Percentiles rank a stretch among this genome's conserved stretches.
Evolutionary conservation across 2,888 invertebrate species (phyloP).

Genomic region (Saturnia pavonia): DNA sequence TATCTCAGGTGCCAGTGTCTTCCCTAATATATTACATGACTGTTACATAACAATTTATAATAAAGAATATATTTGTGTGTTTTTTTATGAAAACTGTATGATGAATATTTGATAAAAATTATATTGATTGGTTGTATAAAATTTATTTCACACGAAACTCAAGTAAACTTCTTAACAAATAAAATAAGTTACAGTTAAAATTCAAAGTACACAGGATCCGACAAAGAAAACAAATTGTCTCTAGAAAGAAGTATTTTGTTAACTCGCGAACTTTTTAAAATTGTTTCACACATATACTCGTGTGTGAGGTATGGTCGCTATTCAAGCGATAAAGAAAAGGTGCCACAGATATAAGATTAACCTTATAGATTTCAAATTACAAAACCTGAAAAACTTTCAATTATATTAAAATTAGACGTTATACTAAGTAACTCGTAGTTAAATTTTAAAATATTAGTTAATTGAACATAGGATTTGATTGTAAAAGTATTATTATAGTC

Average conservation of each 20-base stretch:
- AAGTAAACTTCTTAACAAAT: not conserved
- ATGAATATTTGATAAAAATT: not conserved
- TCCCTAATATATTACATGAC: no score
- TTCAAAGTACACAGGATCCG: not conserved
- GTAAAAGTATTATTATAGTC: no score
- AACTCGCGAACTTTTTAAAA: not conserved
- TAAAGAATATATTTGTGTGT: no score
- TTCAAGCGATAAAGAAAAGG: not conserved
- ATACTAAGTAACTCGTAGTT: no score
- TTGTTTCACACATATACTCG: not conserved
- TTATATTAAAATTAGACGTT: no score
- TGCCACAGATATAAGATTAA: not conserved
- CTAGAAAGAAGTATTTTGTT: not conserved
- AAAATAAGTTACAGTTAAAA: not conserved
- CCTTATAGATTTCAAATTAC: not conserved
- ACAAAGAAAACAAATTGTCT: not conserved
- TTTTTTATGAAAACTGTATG: no score
- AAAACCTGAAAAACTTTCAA: no score
- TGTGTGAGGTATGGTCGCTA: not conserved
- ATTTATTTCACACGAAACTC: not conserved
- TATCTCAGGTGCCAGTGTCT: no score
- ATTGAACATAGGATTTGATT: no score
- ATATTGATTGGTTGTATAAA: not conserved
- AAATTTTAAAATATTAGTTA: no score
- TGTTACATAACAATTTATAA: no score